A percentile compares a stretch with the other conserved stretches of the same genome.
phyloP scores from a whole-genome alignment of 2,113 vertebrate species.

The Rhinoderma darwinii region DNA sequence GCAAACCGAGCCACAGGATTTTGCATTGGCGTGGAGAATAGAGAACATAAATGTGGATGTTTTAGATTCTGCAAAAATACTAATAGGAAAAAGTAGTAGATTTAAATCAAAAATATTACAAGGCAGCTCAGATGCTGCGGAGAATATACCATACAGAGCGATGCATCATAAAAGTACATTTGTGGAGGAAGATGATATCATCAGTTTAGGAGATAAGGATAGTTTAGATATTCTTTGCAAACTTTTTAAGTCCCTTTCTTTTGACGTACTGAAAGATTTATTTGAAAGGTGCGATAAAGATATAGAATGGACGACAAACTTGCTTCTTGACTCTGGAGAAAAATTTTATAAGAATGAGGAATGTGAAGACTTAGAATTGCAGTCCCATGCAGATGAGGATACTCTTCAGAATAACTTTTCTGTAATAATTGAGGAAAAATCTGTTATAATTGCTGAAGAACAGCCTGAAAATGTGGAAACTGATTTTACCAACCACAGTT shows the following conservation, averaged over 20 bases:
- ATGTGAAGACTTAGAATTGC: background rate
- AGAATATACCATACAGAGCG: constrained; percentile 83
- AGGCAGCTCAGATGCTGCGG: constrained; percentile 64
- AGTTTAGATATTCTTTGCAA: constrained; percentile 83
- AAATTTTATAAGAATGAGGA: constrained; percentile 76
- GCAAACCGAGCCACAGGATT: constrained; percentile 90
- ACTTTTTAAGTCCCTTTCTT: constrained; percentile 86
- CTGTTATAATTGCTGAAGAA: background rate
- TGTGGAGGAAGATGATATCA: constrained; percentile 88
- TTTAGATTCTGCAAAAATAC: constrained; percentile 68
- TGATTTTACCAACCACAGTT: background rate
- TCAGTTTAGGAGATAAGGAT: constrained; percentile 73
- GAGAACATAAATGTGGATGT: constrained; percentile 73
- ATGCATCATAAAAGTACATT: constrained; percentile 88
- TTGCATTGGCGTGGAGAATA: constrained; percentile 88
- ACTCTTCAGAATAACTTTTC: background rate
- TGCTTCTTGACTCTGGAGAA: constrained; percentile 92
- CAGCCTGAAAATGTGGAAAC: background rate
- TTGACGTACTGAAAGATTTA: constrained; percentile 90
- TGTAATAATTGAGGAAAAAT: background rate
- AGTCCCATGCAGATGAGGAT: background rate
- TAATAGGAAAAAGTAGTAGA: constrained; percentile 74
- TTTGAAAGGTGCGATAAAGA: constrained; percentile 95
- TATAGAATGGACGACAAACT: constrained; percentile 91
- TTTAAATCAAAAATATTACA: constrained; percentile 76